Evolutionary conservation across 2,888 invertebrate species (phyloP).

Genomic region (Mythimna albipuncta): DNA sequence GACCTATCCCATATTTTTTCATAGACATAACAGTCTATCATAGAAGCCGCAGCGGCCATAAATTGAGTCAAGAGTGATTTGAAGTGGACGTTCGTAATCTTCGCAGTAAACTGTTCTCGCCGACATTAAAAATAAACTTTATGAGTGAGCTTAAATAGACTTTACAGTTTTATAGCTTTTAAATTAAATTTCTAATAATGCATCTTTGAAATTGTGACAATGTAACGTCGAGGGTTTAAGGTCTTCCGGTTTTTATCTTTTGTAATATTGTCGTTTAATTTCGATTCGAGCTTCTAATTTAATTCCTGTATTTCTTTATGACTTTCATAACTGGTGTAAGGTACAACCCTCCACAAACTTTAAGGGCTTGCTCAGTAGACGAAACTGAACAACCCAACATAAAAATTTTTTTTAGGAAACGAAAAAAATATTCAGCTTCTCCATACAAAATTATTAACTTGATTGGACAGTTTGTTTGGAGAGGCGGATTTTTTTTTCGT

Average conservation of each 20-base stretch:
- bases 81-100: constrained; percentile 39
- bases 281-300: background rate
- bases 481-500: too few relatives aligned
- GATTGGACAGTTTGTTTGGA: too few relatives aligned
- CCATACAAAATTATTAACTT: too few relatives aligned
- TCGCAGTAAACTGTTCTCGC: constrained; percentile 41
- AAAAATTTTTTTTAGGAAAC: too few relatives aligned
- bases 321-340: too few relatives aligned
- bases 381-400: too few relatives aligned
- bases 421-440: too few relatives aligned
- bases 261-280: background rate
- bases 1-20: constrained; percentile 29
- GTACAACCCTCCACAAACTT: too few relatives aligned
- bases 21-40: constrained; percentile 43
- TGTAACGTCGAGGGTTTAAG: background rate
- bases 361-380: too few relatives aligned
- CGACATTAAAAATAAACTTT: constrained; percentile 61
- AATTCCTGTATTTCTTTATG: too few relatives aligned
- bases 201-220: constrained; percentile 33
- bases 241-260: constrained; percentile 9
- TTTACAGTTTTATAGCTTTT: constrained; percentile 54
- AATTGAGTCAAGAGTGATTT: constrained; percentile 55
- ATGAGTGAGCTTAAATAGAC: constrained; percentile 52
- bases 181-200: constrained; percentile 56
- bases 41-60: constrained; percentile 40